Percentiles rank a stretch among this genome's conserved stretches.
phyloP scores from a whole-genome alignment of 2,113 vertebrate species.

The Pteropus alecto region DNA sequence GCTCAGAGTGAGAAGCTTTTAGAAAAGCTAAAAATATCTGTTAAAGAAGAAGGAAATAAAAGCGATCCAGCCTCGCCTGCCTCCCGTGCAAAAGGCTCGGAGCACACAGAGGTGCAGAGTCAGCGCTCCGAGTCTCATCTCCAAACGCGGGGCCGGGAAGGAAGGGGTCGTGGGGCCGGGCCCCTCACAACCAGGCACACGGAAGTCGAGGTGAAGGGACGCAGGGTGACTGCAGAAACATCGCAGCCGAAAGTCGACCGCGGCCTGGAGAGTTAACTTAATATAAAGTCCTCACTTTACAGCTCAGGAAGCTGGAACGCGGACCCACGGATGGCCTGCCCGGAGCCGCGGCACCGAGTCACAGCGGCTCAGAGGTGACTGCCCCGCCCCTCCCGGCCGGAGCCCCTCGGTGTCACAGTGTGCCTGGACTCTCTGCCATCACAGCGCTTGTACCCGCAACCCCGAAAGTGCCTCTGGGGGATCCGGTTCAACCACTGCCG shows the following conservation, averaged over 20 bases:
- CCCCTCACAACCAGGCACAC: neutral
- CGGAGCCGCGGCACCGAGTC: rapidly evolving
- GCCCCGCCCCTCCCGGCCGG: rapidly evolving
- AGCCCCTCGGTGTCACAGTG: neutral
- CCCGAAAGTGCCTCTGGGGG: neutral
- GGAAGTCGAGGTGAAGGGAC: neutral
- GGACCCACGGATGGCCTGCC: no score
- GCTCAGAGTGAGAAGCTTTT: slow-evolving; percentile 68
- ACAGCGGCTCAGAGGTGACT: neutral
- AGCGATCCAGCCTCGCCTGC: neutral
- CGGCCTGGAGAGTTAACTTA: no score
- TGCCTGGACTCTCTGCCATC: no score
- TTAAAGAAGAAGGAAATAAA: neutral
- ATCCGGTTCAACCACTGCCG: neutral
- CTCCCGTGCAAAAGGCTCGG: neutral
- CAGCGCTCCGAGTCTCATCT: neutral
- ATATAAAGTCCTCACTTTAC: neutral
- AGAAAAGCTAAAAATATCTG: slow-evolving; percentile 77
- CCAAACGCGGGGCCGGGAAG: neutral
- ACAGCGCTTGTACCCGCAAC: neutral
- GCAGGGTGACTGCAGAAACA: rapidly evolving
- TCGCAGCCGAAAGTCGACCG: neutral
- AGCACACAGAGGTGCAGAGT: neutral
- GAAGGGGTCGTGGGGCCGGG: neutral
- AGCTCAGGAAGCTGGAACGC: neutral